A percentile compares a stretch with the other conserved stretches of the same genome.
These are phyloP conservation scores for Drosophila sproati DNA, from an alignment of 1,140 invertebrate species.

Conservation along the genomic window DNA sequence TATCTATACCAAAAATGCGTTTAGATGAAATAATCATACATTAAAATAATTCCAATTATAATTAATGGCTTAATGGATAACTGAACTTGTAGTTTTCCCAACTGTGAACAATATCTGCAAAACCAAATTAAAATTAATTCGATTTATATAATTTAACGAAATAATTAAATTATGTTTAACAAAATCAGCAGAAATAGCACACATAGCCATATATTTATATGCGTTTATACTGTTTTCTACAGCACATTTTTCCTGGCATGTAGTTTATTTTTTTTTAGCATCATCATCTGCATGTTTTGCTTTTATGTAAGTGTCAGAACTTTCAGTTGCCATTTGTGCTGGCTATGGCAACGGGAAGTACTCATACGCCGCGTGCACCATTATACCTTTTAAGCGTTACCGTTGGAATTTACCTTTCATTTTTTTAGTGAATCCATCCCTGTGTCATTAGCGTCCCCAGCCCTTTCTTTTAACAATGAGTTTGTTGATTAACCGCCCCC, in stretches of 20 bases:
- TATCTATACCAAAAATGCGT: no score
- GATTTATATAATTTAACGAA: no score
- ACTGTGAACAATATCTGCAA: no score
- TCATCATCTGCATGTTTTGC: slow-evolving; percentile 13
- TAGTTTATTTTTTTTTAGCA: not conserved
- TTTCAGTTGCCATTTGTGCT: not conserved
- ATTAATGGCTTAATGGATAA: no score
- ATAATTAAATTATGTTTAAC: no score
- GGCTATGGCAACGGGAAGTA: slow-evolving; percentile 7
- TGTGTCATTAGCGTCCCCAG: not conserved
- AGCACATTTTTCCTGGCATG: not conserved
- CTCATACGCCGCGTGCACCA: slow-evolving; percentile 16
- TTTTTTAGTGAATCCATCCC: not conserved
- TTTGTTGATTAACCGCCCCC: not conserved
- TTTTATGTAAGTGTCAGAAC: slow-evolving; percentile 2
- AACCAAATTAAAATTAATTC: no score
- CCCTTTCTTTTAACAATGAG: not conserved
- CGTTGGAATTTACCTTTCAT: slow-evolving; percentile 3
- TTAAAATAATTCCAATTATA: no score
- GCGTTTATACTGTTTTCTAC: not conserved
- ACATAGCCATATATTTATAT: no score
- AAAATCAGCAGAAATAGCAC: no score
- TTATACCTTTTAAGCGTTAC: slow-evolving; percentile 22
- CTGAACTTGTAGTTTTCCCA: no score
- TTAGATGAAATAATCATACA: not conserved